A percentile compares a stretch with the other conserved stretches of the same genome.
Conservation (phyloP, 64 coral and sea anemone species). For the Catalaphyllia jardinei region DNA sequence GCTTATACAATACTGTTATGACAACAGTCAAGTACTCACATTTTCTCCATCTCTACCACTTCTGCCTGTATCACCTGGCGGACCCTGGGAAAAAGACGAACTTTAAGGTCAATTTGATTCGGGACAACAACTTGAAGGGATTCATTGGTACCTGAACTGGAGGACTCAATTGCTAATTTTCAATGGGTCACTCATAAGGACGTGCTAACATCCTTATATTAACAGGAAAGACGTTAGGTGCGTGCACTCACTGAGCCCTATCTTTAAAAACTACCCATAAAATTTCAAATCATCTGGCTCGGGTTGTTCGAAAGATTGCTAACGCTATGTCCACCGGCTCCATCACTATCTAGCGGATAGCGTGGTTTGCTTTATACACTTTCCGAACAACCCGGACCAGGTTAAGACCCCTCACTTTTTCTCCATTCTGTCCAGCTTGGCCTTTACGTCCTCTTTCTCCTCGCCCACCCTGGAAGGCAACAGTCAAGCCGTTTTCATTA, state of each 20-base stretch:
- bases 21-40: background rate
- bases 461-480: background rate
- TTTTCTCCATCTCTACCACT: slow-evolving; percentile 38
- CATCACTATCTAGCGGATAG: no score
- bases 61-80: slow-evolving; percentile 28
- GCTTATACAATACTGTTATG: background rate
- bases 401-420: slow-evolving; percentile 6
- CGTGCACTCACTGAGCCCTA: no score
- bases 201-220: no score
- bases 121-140: background rate
- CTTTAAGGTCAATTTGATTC: background rate
- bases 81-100: background rate
- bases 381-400: no score
- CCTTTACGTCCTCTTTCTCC: slow-evolving; percentile 27
- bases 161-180: no score
- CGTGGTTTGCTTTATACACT: no score
- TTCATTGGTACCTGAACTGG: no score
- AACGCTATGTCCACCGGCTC: no score
- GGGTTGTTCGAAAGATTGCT: no score
- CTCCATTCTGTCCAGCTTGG: background rate
- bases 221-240: no score
- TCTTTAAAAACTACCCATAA: background rate
- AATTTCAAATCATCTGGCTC: no score
- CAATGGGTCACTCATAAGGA: no score
- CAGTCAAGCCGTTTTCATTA: background rate